Percentiles rank a stretch among this genome's conserved stretches.
These are phyloP conservation scores for Polydrusus cervinus DNA, from an alignment of 2,888 invertebrate genomes.

Conservation along the genomic window DNA sequence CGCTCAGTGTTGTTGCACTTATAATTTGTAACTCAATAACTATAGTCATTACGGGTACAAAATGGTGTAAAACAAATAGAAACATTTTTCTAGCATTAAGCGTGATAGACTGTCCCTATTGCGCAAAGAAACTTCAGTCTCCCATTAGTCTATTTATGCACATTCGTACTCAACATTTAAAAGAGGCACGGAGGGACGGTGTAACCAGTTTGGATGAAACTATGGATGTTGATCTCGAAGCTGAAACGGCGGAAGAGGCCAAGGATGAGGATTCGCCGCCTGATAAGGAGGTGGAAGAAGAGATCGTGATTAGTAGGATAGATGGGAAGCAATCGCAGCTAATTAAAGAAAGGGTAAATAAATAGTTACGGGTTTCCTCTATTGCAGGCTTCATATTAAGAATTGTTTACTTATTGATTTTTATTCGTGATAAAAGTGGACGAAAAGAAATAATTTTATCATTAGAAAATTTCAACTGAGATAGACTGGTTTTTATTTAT, in stretches of 20 bases:
- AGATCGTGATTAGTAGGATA: not conserved
- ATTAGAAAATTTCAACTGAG: no score
- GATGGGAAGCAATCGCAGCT: constrained; percentile 22
- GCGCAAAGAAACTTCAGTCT: constrained; percentile 82
- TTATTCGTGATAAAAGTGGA: no score
- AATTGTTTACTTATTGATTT: no score
- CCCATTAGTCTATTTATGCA: constrained; percentile 82
- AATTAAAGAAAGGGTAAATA: constrained; percentile 35
- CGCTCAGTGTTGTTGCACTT: no score
- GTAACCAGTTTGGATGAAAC: constrained; percentile 75
- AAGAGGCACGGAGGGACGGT: constrained; percentile 78
- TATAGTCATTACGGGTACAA: no score
- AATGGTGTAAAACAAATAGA: no score
- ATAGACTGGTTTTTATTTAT: no score
- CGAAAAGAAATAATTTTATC: no score
- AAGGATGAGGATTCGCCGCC: constrained; percentile 61
- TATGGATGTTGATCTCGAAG: constrained; percentile 74
- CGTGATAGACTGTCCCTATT: constrained; percentile 79
- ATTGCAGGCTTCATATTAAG: no score
- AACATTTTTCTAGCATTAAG: constrained; percentile 24
- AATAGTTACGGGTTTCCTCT: no score
- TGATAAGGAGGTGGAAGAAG: constrained; percentile 41
- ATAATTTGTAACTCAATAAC: no score
- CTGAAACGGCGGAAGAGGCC: constrained; percentile 37
- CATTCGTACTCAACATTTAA: constrained; percentile 79